Conservation (phyloP, 2,888 invertebrate species). For the Biston stratarius region DNA sequence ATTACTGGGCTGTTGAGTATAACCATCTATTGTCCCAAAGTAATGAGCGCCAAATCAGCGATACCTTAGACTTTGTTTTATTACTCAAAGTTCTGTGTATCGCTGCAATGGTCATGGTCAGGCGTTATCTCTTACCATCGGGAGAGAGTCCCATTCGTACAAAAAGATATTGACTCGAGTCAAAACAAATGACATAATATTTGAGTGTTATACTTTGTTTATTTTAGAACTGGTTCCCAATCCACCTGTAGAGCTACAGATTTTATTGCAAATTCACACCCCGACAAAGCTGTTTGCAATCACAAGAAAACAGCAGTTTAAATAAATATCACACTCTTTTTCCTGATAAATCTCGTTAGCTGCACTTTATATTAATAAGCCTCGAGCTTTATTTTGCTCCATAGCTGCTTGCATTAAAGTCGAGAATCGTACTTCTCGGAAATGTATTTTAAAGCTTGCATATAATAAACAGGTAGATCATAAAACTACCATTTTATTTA, state of each 20-base stretch:
- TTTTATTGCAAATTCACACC: slow-evolving; percentile 17
- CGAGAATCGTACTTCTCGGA: not conserved
- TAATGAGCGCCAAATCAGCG: too few relatives aligned
- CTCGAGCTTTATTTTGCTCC: slow-evolving; percentile 1
- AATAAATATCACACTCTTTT: slow-evolving; percentile 15
- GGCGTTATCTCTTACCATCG: too few relatives aligned
- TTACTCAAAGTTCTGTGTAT: too few relatives aligned
- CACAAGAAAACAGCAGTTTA: slow-evolving; percentile 1
- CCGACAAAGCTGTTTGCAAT: slow-evolving; percentile 16
- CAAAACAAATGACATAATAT: too few relatives aligned
- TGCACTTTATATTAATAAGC: slow-evolving; percentile 15
- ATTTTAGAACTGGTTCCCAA: slow-evolving; percentile 14
- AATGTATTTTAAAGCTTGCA: not conserved
- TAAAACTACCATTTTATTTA: too few relatives aligned
- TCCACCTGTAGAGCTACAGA: slow-evolving; percentile 27
- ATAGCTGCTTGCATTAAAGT: not conserved
- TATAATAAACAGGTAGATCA: not conserved
- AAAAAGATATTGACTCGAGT: too few relatives aligned
- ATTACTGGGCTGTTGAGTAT: too few relatives aligned
- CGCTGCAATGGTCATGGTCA: too few relatives aligned
- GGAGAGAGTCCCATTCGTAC: too few relatives aligned
- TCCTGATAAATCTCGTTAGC: slow-evolving; percentile 3
- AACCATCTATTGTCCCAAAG: too few relatives aligned
- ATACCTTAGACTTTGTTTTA: too few relatives aligned
- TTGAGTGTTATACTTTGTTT: slow-evolving; percentile 1